Base-by-base conservation (phyloP, 2,888 invertebrate genomes). In the Polydrusus cervinus region DNA sequence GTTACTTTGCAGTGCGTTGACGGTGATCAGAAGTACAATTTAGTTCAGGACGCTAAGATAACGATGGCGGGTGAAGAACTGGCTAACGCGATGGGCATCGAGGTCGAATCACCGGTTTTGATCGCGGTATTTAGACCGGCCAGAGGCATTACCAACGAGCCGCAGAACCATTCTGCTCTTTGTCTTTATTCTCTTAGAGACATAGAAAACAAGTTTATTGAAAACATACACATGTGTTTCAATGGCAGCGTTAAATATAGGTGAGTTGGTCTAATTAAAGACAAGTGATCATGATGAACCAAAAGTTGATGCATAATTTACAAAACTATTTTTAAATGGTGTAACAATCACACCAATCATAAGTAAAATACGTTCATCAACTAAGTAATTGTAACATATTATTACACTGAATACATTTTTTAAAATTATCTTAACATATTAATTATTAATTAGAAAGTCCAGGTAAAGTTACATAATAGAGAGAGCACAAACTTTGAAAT, bases 161-260 rank as follows among this genome's bases (percentile, higher is more conserved):
- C 96, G 0, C 91, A 92, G 83, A 86, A 92, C 34, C 93, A 94
- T 79, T 97, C 98, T 1, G 98, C 97, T 0, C 89, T 99, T 82
- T 99, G 99, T 88, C 92, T 97, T 60, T 99, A 95, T 88, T 95
- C 97, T 74, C 89, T 99, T 78, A 92, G 94, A 82, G 94, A 96
- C 79, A 95, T 98, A 82, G 96, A 97, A 86, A 93, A 93, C 80
- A 95, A 95, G 86, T 99, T 99, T 87, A 96, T 95, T 85, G 95
- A 97, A 87, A 99, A 98, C 88, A 97, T 98, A 82, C 97, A 97
- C 86, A 95, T 96, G 93, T 99, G 99, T 88, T 98, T 98, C 86
- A 96, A 97, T 87, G 98, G 98, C 40, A 95, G 95, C 81, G 95
- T 95, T 80, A 96, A 95, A 85, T 95, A 97, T 85, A 92, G 98